phyloP scores from a whole-genome alignment of 1,140 invertebrate species.

The Eurytemora carolleeae region DNA sequence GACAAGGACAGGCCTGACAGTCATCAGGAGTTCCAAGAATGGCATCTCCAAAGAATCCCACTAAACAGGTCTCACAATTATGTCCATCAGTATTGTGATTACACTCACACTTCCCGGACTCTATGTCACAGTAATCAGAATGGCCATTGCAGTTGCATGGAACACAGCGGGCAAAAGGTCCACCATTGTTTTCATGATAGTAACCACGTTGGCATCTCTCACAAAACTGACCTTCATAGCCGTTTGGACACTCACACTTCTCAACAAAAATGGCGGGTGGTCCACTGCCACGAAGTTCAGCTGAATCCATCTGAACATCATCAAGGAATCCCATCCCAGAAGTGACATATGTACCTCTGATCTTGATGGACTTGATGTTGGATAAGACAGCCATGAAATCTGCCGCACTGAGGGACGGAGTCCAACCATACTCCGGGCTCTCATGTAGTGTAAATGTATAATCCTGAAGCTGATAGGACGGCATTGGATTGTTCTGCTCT shows the following conservation, averaged over 20 bases:
- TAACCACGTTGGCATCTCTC: constrained; percentile 88
- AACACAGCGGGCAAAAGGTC: constrained; percentile 75
- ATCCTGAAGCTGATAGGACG: constrained; percentile 43
- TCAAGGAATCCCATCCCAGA: constrained; percentile 64
- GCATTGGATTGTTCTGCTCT: constrained; percentile 65
- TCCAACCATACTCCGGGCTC: constrained; percentile 72
- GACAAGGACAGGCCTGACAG: constrained; percentile 84
- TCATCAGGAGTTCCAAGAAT: constrained; percentile 61
- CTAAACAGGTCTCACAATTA: constrained; percentile 77
- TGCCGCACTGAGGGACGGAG: constrained; percentile 54
- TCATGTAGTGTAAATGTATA: constrained; percentile 73
- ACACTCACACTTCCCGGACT: constrained; percentile 89
- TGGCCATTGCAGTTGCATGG: constrained; percentile 90
- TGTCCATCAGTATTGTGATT: constrained; percentile 87
- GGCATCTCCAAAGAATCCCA: constrained; percentile 88
- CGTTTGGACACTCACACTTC: constrained; percentile 72
- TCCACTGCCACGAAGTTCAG: constrained; percentile 53
- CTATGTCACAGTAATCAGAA: constrained; percentile 82
- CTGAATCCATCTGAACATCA: constrained; percentile 65
- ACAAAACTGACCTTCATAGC: constrained; percentile 80
- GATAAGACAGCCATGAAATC: constrained; percentile 78
- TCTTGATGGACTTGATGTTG: constrained; percentile 81
- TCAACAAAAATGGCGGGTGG: constrained; percentile 75
- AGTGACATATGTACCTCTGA: constrained; percentile 56
- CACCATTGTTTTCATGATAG: constrained; percentile 67